Conservation (phyloP, 1,140 invertebrate genomes). For the Pollicipes pollicipes region DNA sequence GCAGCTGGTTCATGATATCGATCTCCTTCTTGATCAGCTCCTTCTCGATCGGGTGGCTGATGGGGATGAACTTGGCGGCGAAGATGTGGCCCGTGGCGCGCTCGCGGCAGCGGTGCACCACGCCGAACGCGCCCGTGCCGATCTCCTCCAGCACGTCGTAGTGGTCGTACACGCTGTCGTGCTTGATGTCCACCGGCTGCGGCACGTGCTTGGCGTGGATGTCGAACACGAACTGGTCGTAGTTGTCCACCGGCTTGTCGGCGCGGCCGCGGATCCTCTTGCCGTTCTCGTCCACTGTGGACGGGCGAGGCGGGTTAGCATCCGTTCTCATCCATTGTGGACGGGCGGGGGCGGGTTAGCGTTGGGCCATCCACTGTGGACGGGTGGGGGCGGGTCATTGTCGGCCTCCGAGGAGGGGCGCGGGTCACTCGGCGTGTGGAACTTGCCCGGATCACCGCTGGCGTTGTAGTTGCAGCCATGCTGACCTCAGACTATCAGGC, state of each 20-base stretch:
- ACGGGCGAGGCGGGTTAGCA: no score
- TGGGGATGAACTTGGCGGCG: constrained; percentile 97
- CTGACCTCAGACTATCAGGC: no score
- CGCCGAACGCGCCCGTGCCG: constrained; percentile 95
- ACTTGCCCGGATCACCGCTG: no score
- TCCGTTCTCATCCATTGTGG: no score
- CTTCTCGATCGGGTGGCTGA: constrained; percentile 86
- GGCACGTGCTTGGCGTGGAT: constrained; percentile 93
- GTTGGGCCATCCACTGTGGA: no score
- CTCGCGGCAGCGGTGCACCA: constrained; percentile 93
- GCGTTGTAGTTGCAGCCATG: no score
- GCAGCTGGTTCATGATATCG: constrained; percentile 96
- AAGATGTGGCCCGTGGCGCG: constrained; percentile 89
- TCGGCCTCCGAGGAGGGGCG: no score
- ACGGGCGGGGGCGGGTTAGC: no score
- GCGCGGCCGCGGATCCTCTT: constrained; percentile 79
- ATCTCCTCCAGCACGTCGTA: constrained; percentile 99
- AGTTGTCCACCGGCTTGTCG: constrained; percentile 79
- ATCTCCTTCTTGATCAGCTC: constrained; percentile 95
- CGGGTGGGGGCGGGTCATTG: no score
- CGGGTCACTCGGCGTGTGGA: no score
- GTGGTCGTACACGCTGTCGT: constrained; percentile 78
- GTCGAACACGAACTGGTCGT: constrained; percentile 95
- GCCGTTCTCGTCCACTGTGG: constrained; percentile 63
- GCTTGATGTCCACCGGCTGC: constrained; percentile 89